These are phyloP conservation scores for Xanthia togata DNA, from an alignment of 2,888 invertebrate species.

Conservation along the genomic window DNA sequence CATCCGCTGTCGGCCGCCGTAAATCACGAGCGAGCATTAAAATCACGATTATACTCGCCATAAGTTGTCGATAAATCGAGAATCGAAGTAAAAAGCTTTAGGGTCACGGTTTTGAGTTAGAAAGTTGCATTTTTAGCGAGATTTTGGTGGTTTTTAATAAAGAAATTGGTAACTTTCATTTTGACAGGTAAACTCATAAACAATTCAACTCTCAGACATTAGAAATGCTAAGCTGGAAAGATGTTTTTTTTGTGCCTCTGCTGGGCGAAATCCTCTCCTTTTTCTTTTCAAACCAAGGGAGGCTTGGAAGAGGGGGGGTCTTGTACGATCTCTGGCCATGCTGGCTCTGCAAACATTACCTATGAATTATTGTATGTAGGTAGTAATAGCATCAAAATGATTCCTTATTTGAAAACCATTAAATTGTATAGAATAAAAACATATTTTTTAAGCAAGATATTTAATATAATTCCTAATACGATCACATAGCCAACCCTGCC, in stretches of 20 bases:
- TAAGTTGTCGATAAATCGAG: slow-evolving; percentile 88
- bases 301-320: no score
- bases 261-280: no score
- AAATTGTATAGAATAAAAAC: neutral
- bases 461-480: neutral
- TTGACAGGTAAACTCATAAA: neutral
- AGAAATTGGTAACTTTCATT: neutral
- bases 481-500: slow-evolving; percentile 58
- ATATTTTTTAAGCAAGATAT: neutral
- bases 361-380: no score
- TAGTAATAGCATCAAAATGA: no score
- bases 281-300: no score
- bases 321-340: no score
- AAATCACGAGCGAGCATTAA: slow-evolving; percentile 88
- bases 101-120: slow-evolving; percentile 59
- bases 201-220: neutral
- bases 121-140: neutral
- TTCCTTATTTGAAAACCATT: neutral
- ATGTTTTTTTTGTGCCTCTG: neutral
- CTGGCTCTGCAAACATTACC: no score
- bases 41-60: slow-evolving; percentile 89
- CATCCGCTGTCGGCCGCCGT: slow-evolving; percentile 79
- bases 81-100: slow-evolving; percentile 80
- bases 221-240: neutral
- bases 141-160: neutral